Percentiles rank a stretch among this genome's conserved stretches.
These are phyloP conservation scores for Chloroclystis v-ata DNA, from an alignment of 2,888 invertebrate genomes.

Conservation along the genomic window DNA sequence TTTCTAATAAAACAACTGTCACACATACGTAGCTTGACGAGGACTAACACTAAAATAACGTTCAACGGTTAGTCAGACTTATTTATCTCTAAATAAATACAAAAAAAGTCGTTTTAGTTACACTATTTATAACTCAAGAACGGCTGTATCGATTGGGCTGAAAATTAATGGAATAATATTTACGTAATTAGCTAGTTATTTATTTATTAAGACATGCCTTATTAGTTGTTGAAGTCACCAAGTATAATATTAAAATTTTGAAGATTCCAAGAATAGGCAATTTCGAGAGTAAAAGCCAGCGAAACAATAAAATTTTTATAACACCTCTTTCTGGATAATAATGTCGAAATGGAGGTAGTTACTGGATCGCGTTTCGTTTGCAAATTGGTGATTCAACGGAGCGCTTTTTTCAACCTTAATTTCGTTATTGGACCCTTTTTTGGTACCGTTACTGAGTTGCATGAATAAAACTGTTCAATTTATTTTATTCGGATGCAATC, in stretches of 20 bases:
- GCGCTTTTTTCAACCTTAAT: constrained; percentile 47
- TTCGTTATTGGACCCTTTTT: constrained; percentile 46
- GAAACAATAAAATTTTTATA: constrained; percentile 46
- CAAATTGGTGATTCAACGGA: constrained; percentile 53
- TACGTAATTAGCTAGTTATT: too few relatives aligned
- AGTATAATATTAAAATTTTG: neutral
- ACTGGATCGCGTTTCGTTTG: constrained; percentile 56
- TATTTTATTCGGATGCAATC: constrained; percentile 30
- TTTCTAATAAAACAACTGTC: too few relatives aligned
- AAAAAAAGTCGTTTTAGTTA: too few relatives aligned
- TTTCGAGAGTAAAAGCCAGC: constrained; percentile 8
- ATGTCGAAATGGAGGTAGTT: constrained; percentile 48
- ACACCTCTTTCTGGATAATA: constrained; percentile 54
- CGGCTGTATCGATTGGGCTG: too few relatives aligned
- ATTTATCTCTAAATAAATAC: too few relatives aligned
- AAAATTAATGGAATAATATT: too few relatives aligned
- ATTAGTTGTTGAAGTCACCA: too few relatives aligned
- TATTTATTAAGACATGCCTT: too few relatives aligned
- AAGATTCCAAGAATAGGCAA: constrained; percentile 1
- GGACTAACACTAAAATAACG: too few relatives aligned
- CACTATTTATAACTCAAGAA: too few relatives aligned
- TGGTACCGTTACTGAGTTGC: constrained; percentile 36
- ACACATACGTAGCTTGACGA: too few relatives aligned
- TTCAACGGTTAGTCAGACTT: too few relatives aligned
- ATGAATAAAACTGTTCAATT: constrained; percentile 34